These are phyloP conservation scores for Sinocyclocheilus grahami DNA, from an alignment of 2,113 vertebrate species.

Conservation along the genomic window DNA sequence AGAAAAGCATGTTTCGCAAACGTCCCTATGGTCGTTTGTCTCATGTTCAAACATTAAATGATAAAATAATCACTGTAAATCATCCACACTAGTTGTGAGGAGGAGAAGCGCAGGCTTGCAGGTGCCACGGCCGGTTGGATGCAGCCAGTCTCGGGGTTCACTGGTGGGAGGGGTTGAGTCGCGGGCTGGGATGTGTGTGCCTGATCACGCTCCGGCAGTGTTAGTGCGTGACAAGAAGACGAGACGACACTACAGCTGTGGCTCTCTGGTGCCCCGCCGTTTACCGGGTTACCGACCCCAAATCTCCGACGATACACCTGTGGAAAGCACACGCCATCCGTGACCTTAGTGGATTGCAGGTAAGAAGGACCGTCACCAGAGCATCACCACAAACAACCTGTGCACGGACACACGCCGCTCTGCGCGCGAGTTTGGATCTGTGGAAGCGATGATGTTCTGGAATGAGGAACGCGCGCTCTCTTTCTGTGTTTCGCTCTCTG, in stretches of 20 bases:
- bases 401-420: constrained; percentile 12
- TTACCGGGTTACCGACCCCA: constrained; percentile 14
- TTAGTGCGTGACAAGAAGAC: constrained; percentile 74
- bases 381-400: background rate
- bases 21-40: background rate
- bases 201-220: constrained; percentile 59
- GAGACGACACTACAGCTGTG: constrained; percentile 55
- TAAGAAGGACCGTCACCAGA: constrained; percentile 17
- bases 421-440: constrained; percentile 26
- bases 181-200: constrained; percentile 57
- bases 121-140: constrained; percentile 13
- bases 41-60: background rate
- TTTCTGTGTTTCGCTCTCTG: background rate
- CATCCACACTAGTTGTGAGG: background rate
- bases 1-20: background rate
- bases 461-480: background rate
- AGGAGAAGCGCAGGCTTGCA: background rate
- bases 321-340: background rate
- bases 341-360: constrained; percentile 13
- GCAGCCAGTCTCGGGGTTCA: constrained; percentile 40
- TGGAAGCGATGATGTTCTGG: background rate
- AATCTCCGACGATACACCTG: constrained; percentile 23
- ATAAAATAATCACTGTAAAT: background rate
- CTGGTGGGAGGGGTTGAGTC: constrained; percentile 59
- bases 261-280: constrained; percentile 36